Evolutionary conservation across 2,888 invertebrate genomes (phyloP).

Genomic region (Tortricodes alternella): DNA sequence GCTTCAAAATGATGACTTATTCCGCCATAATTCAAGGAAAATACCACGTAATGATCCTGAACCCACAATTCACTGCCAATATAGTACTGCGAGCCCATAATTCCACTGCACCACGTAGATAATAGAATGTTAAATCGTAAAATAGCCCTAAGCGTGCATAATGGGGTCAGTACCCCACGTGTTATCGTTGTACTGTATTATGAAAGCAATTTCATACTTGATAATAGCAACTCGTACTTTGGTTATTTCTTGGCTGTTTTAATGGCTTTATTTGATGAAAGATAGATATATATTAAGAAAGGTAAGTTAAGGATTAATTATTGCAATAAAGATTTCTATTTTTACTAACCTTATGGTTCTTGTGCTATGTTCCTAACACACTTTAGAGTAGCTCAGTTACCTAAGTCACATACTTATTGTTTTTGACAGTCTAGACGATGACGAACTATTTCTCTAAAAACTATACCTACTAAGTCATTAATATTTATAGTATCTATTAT

Average conservation of each 20-base stretch:
- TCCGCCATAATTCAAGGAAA: neutral
- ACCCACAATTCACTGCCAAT: slow-evolving; percentile 2
- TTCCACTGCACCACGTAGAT: slow-evolving; percentile 18
- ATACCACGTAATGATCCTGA: neutral
- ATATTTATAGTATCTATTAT: too few relatives aligned
- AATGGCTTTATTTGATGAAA: neutral
- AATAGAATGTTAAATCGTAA: slow-evolving; percentile 19
- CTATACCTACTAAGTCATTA: too few relatives aligned
- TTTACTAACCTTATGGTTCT: too few relatives aligned
- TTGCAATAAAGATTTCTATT: too few relatives aligned
- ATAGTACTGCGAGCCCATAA: slow-evolving; percentile 4
- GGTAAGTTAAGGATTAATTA: too few relatives aligned
- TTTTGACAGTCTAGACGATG: too few relatives aligned
- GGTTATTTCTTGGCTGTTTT: neutral
- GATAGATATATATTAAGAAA: too few relatives aligned
- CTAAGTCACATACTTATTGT: too few relatives aligned
- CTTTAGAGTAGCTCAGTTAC: too few relatives aligned
- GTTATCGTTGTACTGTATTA: slow-evolving; percentile 16
- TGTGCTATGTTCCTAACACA: too few relatives aligned
- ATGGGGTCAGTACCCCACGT: slow-evolving; percentile 11
- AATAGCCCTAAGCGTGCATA: slow-evolving; percentile 19
- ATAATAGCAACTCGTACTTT: neutral
- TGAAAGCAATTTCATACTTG: slow-evolving; percentile 4
- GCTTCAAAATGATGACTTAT: too few relatives aligned
- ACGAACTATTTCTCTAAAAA: too few relatives aligned